Percentiles rank a stretch among this genome's conserved stretches.
Evolutionary conservation across 2,113 vertebrate genomes (phyloP).

Genomic region (Reinhardtius hippoglossoides): DNA sequence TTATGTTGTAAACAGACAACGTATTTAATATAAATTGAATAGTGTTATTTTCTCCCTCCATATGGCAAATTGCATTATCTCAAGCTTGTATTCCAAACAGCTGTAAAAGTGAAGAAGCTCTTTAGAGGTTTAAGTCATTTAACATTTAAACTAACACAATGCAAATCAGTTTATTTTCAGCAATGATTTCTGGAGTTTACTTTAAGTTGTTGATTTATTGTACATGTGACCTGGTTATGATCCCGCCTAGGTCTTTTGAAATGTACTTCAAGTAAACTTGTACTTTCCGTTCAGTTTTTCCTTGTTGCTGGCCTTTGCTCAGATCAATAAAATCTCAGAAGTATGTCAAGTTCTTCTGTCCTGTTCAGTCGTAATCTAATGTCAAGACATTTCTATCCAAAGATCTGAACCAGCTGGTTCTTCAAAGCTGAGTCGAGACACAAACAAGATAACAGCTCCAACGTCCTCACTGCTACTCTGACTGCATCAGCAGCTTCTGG

Average conservation of each 20-base stretch:
- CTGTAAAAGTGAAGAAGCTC: not conserved
- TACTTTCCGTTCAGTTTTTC: not conserved
- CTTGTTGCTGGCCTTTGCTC: conserved; percentile 55
- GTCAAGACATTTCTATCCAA: not conserved
- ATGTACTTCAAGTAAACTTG: conserved; percentile 13
- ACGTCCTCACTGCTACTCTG: not conserved
- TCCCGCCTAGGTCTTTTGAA: conserved; percentile 17
- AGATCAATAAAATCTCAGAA: conserved; percentile 60
- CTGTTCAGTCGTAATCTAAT: not conserved
- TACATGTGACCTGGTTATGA: conserved; percentile 18
- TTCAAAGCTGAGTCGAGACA: not conserved
- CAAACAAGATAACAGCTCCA: not conserved
- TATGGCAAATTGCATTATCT: conserved; percentile 3
- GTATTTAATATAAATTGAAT: too few species aligned
- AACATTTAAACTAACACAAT: too few species aligned
- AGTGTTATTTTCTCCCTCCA: not conserved
- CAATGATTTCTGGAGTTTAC: not conserved
- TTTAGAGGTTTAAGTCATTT: not conserved
- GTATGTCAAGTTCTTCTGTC: not conserved
- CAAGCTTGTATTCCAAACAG: conserved; percentile 16
- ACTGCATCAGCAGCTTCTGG: not conserved
- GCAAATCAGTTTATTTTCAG: conserved; percentile 9
- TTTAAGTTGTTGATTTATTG: conserved; percentile 18
- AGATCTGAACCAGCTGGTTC: not conserved
- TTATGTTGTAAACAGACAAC: too few species aligned